Conservation (phyloP, 2,888 invertebrate species). For the Cheilosia scutellata region DNA sequence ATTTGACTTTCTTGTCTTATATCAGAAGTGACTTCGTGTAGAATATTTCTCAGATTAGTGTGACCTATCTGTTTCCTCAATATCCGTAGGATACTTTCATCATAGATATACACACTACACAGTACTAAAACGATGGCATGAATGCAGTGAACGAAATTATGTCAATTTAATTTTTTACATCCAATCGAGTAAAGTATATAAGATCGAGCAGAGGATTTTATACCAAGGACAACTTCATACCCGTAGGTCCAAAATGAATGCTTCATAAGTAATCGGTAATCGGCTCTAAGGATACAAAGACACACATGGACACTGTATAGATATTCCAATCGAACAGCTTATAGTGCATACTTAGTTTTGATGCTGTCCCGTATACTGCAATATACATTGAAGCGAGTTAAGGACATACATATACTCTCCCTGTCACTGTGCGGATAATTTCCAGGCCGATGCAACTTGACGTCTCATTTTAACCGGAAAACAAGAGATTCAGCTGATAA, state of each 20-base stretch:
- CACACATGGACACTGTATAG: not conserved
- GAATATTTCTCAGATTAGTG: no score
- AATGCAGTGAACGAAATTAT: slow-evolving; percentile 75
- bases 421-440: slow-evolving; percentile 16
- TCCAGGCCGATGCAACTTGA: slow-evolving; percentile 81
- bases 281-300: slow-evolving; percentile 12
- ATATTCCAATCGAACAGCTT: slow-evolving; percentile 24
- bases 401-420: slow-evolving; percentile 7
- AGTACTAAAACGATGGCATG: slow-evolving; percentile 9
- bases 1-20: no score
- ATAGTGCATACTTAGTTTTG: slow-evolving; percentile 6
- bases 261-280: slow-evolving; percentile 28
- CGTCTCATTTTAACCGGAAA: slow-evolving; percentile 84
- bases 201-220: slow-evolving; percentile 34
- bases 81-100: no score
- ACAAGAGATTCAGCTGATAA: slow-evolving; percentile 81
- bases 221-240: slow-evolving; percentile 17
- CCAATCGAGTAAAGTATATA: slow-evolving; percentile 76
- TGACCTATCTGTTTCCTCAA: no score
- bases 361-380: slow-evolving; percentile 12
- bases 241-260: slow-evolving; percentile 31
- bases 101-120: not conserved
- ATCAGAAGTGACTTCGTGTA: no score
- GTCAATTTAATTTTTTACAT: slow-evolving; percentile 76
- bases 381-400: slow-evolving; percentile 34